Conservation (phyloP, 2,888 invertebrate species). For the Lithophane semibrunnea region DNA sequence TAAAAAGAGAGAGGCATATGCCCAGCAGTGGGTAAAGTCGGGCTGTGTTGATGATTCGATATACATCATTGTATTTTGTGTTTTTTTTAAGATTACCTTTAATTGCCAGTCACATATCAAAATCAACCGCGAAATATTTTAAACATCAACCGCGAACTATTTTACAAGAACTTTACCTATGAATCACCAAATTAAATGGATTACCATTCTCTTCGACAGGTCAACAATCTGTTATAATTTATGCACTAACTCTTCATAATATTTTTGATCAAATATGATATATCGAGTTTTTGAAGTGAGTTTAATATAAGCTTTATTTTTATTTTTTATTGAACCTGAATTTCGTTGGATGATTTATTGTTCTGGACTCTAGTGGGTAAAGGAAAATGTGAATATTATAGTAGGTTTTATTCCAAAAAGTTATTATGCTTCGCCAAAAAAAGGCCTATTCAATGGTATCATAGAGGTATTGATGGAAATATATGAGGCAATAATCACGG, state of each 20-base stretch:
- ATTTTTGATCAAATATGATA: background rate
- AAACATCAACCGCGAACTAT: background rate
- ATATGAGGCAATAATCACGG: background rate
- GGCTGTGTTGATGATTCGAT: too few relatives aligned
- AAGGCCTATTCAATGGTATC: background rate
- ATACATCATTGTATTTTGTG: too few relatives aligned
- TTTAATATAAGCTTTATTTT: background rate
- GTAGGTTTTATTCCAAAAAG: background rate
- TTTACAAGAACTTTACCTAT: background rate
- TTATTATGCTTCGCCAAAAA: background rate
- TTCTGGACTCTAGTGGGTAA: background rate
- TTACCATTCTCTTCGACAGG: background rate
- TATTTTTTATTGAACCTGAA: background rate
- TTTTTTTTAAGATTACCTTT: too few relatives aligned
- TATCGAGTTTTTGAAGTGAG: slow-evolving; percentile 6
- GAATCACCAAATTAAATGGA: background rate
- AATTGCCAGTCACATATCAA: background rate
- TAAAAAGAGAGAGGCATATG: too few relatives aligned
- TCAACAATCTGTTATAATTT: slow-evolving; percentile 17
- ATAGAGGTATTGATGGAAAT: background rate
- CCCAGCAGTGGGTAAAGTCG: too few relatives aligned
- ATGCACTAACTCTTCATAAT: background rate
- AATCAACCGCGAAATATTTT: too few relatives aligned
- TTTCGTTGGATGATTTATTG: background rate
- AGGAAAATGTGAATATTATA: background rate